phyloP scores from a whole-genome alignment of 2,797 vertebrate species.

The Pseudomugil tenellus region DNA sequence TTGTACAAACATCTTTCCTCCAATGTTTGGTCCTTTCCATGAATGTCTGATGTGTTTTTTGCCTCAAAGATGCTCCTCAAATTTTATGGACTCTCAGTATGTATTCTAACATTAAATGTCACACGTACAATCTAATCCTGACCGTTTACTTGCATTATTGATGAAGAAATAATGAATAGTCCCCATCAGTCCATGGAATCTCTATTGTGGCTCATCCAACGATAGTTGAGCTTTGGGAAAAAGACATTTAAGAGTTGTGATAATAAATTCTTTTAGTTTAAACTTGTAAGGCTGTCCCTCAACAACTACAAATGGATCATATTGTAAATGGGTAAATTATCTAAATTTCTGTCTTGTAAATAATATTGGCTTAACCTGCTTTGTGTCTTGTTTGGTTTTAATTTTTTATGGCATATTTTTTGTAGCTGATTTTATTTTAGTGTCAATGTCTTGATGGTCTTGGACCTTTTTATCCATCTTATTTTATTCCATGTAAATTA shows the following conservation, averaged over 20 bases:
- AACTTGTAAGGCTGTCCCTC: not conserved
- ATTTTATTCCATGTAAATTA: no score
- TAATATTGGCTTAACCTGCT: not conserved
- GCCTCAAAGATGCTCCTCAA: not conserved
- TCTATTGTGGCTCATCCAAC: not conserved
- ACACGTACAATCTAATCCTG: not conserved
- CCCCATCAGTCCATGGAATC: not conserved
- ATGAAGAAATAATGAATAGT: not conserved
- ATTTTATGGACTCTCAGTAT: not conserved
- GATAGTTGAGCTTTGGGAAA: not conserved
- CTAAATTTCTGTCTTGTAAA: not conserved
- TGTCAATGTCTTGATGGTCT: no score
- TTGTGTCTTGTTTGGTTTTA: not conserved
- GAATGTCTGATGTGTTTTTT: not conserved
- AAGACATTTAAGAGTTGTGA: not conserved
- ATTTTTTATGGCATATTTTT: not conserved
- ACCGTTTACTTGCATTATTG: not conserved
- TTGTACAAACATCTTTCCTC: not conserved
- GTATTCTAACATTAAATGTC: not conserved
- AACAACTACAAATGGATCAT: not conserved
- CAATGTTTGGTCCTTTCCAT: not conserved
- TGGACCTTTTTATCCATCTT: no score
- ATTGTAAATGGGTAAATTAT: not conserved
- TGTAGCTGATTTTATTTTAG: no score
- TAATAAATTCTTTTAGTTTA: not conserved